Evolutionary conservation across 2,113 vertebrate genomes (phyloP).

Genomic region (Acanthisitta chloris): DNA sequence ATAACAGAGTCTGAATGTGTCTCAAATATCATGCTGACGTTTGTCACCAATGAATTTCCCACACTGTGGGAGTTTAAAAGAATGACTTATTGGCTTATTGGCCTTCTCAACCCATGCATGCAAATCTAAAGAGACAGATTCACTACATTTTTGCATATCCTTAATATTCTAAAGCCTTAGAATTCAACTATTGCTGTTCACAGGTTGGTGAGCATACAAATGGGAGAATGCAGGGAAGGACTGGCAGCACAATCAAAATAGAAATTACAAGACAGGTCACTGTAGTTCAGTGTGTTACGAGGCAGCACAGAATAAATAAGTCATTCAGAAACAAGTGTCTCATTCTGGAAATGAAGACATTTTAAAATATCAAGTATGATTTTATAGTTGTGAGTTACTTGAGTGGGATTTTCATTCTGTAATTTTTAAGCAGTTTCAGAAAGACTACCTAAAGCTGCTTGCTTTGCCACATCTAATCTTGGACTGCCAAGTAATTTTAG

Average conservation of each 20-base stretch:
- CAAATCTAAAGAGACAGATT: not conserved
- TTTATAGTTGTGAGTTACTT: not conserved
- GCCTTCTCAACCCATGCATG: constrained; percentile 25
- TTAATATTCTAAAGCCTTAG: constrained; percentile 43
- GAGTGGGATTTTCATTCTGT: not conserved
- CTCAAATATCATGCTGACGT: constrained; percentile 33
- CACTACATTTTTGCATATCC: constrained; percentile 18
- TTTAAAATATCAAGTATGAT: not conserved
- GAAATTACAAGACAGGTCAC: not conserved
- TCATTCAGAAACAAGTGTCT: not conserved
- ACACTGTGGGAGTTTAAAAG: constrained; percentile 53
- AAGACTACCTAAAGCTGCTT: not conserved
- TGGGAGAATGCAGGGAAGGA: not conserved
- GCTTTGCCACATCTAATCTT: not conserved
- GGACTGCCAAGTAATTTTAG: not conserved
- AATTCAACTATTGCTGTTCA: not conserved
- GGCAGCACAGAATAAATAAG: not conserved
- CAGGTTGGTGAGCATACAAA: not conserved
- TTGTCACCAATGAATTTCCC: constrained; percentile 51
- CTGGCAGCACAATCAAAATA: not conserved
- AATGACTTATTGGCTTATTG: constrained; percentile 53
- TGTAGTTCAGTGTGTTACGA: not conserved
- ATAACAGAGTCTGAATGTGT: constrained; percentile 5
- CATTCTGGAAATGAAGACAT: not conserved
- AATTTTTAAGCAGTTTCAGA: not conserved